phyloP scores from a whole-genome alignment of 2,888 invertebrate genomes.

The Phyto melanocephala region DNA sequence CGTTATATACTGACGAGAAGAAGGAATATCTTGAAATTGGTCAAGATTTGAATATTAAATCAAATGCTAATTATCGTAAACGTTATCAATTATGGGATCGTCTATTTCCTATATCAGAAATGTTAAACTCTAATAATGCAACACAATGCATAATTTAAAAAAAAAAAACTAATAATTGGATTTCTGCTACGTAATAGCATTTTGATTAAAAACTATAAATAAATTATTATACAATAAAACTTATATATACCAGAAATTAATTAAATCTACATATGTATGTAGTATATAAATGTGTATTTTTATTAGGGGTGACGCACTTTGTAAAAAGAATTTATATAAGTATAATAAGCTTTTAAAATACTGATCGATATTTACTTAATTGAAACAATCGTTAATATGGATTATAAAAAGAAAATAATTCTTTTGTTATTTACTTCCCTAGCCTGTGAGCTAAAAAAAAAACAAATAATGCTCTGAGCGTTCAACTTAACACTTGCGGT shows the following conservation, averaged over 20 bases:
- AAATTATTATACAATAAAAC: not conserved
- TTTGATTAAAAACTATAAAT: not conserved
- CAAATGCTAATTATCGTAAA: constrained; percentile 67
- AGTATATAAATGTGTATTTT: too few relatives aligned
- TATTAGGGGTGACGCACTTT: too few relatives aligned
- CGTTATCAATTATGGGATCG: constrained; percentile 70
- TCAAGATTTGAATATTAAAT: constrained; percentile 67
- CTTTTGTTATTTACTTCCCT: too few relatives aligned
- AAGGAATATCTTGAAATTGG: constrained; percentile 74
- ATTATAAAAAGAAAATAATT: too few relatives aligned
- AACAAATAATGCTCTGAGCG: too few relatives aligned
- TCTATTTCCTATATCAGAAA: constrained; percentile 66
- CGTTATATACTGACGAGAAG: constrained; percentile 66
- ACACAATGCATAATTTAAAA: not conserved
- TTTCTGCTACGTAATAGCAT: not conserved
- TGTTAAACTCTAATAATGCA: not conserved
- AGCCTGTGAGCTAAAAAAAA: too few relatives aligned
- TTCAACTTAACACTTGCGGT: too few relatives aligned
- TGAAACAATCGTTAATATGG: too few relatives aligned
- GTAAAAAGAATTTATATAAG: too few relatives aligned
- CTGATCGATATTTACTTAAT: too few relatives aligned
- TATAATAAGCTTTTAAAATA: too few relatives aligned
- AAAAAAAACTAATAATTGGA: not conserved
- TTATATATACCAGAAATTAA: too few relatives aligned
- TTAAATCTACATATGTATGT: not conserved